A percentile compares a stretch with the other conserved stretches of the same genome.
Evolutionary conservation across 2,113 vertebrate genomes (phyloP).

Genomic region (Aspiorhynchus laticeps): DNA sequence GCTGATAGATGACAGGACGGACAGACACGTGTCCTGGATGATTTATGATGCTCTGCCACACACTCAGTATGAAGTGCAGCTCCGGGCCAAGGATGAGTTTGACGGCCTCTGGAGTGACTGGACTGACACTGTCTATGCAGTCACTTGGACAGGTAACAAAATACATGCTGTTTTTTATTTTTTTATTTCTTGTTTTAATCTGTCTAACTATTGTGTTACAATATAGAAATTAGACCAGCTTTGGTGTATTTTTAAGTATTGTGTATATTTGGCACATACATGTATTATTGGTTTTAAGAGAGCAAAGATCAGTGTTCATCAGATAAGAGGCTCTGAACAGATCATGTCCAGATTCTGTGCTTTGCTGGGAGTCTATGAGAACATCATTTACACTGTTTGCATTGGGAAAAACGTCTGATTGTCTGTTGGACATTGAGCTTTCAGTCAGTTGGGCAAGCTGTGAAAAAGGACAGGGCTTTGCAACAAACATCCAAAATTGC

Average conservation of each 20-base stretch:
- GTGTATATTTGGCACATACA: neutral
- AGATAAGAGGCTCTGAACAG: neutral
- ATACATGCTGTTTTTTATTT: neutral
- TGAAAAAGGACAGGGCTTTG: neutral
- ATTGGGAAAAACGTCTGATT: neutral
- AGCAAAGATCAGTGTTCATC: neutral
- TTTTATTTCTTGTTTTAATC: neutral
- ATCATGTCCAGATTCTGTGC: neutral
- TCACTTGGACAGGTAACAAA: conserved; percentile 69
- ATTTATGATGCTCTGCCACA: conserved; percentile 68
- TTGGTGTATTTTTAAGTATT: neutral
- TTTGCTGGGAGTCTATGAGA: neutral
- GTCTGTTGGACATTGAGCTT: neutral
- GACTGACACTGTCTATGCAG: conserved; percentile 58
- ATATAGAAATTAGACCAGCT: neutral
- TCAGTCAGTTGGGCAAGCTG: neutral
- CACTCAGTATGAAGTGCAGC: conserved; percentile 64
- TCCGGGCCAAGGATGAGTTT: conserved; percentile 67
- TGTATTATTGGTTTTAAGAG: conserved; percentile 3
- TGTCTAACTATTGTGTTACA: neutral
- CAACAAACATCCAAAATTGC: neutral
- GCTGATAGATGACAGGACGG: fast-evolving
- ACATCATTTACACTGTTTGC: neutral
- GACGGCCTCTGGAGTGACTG: conserved; percentile 75
- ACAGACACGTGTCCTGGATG: neutral